Evolutionary conservation across 2,797 vertebrate genomes (phyloP).

Genomic region (Atherinosoma microstoma): DNA sequence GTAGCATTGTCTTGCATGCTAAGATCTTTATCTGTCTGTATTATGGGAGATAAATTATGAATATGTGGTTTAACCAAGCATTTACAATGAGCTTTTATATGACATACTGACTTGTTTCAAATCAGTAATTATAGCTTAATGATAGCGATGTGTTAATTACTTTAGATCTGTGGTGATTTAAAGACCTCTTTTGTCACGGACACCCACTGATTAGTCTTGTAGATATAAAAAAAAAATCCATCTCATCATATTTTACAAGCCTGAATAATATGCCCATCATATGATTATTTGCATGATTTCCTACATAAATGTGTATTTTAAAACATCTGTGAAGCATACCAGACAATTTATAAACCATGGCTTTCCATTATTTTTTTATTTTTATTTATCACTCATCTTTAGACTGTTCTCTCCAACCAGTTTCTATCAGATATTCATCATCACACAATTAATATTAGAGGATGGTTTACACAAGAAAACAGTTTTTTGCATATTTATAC

Average conservation of each 20-base stretch:
- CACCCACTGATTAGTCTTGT: slow-evolving; percentile 50
- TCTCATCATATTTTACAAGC: slow-evolving; percentile 44
- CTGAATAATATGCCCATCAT: slow-evolving; percentile 43
- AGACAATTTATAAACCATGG: slow-evolving; percentile 22
- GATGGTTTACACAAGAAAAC: slow-evolving; percentile 9
- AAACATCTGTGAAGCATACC: slow-evolving; percentile 8
- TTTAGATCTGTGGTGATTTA: slow-evolving; percentile 63
- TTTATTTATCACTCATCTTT: background rate
- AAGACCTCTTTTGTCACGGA: slow-evolving; percentile 51
- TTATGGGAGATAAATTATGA: slow-evolving; percentile 57
- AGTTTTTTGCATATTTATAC: slow-evolving; percentile 6
- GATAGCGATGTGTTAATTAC: slow-evolving; percentile 69
- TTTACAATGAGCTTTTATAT: slow-evolving; percentile 54
- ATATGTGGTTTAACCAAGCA: slow-evolving; percentile 57
- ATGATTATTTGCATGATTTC: slow-evolving; percentile 45
- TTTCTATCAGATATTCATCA: slow-evolving; percentile 17
- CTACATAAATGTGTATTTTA: slow-evolving; percentile 21
- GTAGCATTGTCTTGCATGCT: slow-evolving; percentile 21
- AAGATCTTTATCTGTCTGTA: slow-evolving; percentile 59
- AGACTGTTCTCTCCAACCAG: background rate
- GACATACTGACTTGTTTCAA: slow-evolving; percentile 65
- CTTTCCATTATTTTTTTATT: background rate
- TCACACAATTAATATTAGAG: slow-evolving; percentile 18
- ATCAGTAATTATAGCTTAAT: slow-evolving; percentile 65
- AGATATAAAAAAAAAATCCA: background rate